Evolutionary conservation across 2,113 vertebrate species (phyloP).

Genomic region (Callionymus lyra): DNA sequence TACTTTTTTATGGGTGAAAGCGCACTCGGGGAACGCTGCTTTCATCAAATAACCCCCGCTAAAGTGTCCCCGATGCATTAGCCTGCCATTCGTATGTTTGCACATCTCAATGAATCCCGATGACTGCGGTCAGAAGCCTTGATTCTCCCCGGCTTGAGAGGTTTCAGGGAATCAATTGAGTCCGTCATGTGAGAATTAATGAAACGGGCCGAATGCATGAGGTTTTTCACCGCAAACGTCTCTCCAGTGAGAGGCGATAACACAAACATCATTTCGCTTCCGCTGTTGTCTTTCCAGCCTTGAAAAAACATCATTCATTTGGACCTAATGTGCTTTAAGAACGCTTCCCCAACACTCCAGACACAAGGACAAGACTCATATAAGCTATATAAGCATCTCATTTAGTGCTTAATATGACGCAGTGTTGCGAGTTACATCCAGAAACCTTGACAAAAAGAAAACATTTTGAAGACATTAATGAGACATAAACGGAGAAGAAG

Average conservation of each 20-base stretch:
- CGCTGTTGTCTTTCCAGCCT: too few species aligned
- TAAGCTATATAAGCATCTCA: too few species aligned
- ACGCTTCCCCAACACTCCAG: too few species aligned
- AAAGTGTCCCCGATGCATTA: slow-evolving; percentile 42
- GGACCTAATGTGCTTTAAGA: too few species aligned
- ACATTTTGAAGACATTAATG: too few species aligned
- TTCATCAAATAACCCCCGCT: slow-evolving; percentile 45
- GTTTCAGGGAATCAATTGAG: slow-evolving; percentile 55
- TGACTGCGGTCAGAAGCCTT: slow-evolving; percentile 41
- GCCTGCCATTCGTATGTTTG: slow-evolving; percentile 37
- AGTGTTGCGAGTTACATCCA: too few species aligned
- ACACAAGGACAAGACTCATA: too few species aligned
- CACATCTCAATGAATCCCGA: slow-evolving; percentile 36
- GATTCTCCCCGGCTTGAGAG: slow-evolving; percentile 45
- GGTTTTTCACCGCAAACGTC: slow-evolving; percentile 30
- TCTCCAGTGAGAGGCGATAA: slow-evolving; percentile 17
- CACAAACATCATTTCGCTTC: too few species aligned
- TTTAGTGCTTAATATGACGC: too few species aligned
- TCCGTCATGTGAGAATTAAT: slow-evolving; percentile 50
- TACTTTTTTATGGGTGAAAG: slow-evolving; percentile 49
- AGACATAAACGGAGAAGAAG: too few species aligned
- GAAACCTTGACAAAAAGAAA: too few species aligned
- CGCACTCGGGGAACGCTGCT: slow-evolving; percentile 31
- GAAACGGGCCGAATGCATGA: slow-evolving; percentile 43
- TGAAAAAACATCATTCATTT: too few species aligned